Conservation (phyloP, 2,888 invertebrate species). For the Gibbula magus region DNA sequence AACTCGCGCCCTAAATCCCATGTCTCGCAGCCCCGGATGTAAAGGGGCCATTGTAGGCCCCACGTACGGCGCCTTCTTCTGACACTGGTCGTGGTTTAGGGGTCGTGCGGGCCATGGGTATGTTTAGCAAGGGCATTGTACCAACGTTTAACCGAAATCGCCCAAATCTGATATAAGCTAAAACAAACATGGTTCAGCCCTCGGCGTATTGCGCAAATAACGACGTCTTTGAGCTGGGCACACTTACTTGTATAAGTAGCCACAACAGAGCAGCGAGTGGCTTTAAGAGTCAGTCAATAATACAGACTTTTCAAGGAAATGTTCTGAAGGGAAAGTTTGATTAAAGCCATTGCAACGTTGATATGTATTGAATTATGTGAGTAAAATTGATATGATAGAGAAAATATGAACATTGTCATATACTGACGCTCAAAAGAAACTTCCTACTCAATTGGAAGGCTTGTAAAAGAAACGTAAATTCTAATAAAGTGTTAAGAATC, state of each 20-base stretch:
- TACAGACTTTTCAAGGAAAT: neutral
- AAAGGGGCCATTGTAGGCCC: neutral
- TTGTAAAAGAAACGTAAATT: too few relatives aligned
- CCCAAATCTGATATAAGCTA: constrained; percentile 8
- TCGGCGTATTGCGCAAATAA: neutral
- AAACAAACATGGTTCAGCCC: neutral
- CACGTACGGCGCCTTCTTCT: neutral
- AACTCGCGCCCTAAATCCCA: too few relatives aligned
- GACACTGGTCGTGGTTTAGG: neutral
- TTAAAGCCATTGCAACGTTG: too few relatives aligned
- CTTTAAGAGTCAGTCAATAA: neutral
- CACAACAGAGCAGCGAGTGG: neutral
- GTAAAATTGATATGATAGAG: too few relatives aligned
- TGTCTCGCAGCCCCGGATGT: neutral
- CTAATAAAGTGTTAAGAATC: too few relatives aligned
- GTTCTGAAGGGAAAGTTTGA: too few relatives aligned
- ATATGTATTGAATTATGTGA: too few relatives aligned
- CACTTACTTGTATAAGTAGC: neutral
- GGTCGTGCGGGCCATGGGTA: neutral
- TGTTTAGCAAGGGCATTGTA: neutral
- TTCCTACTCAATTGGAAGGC: too few relatives aligned
- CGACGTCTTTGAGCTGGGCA: neutral
- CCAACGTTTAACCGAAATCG: constrained; percentile 8
- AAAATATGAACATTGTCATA: too few relatives aligned
- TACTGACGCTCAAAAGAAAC: too few relatives aligned